A percentile compares a stretch with the other conserved stretches of the same genome.
Evolutionary conservation across 2,888 invertebrate species (phyloP).

Genomic region (Catocala nupta): DNA sequence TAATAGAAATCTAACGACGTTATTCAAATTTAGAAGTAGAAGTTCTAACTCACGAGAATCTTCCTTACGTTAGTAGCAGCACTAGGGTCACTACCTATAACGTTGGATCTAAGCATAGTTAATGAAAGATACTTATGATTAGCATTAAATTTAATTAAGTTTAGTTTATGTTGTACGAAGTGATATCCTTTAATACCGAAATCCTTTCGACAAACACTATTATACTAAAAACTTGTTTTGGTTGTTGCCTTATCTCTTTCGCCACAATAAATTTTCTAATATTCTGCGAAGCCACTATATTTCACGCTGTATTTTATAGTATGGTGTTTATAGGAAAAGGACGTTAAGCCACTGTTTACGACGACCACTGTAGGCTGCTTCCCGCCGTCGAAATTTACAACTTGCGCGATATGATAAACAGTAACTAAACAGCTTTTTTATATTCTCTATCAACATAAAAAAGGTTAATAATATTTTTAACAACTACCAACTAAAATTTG

Average conservation of each 20-base stretch:
- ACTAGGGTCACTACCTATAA: too few relatives aligned
- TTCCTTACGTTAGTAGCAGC: too few relatives aligned
- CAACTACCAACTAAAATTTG: neutral
- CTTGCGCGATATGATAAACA: constrained; percentile 33
- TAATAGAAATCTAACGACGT: too few relatives aligned
- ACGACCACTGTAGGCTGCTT: constrained; percentile 23
- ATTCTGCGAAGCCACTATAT: constrained; percentile 12
- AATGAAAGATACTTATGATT: too few relatives aligned
- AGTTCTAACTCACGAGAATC: too few relatives aligned
- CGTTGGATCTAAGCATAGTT: too few relatives aligned
- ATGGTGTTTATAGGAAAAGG: constrained; percentile 29
- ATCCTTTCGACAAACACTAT: neutral
- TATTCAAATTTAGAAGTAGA: too few relatives aligned
- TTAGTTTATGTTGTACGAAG: too few relatives aligned
- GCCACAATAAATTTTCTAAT: constrained; percentile 5
- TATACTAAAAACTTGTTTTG: constrained; percentile 6
- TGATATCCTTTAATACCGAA: too few relatives aligned
- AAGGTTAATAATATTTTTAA: constrained; percentile 18
- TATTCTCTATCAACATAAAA: constrained; percentile 31
- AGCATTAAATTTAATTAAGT: too few relatives aligned
- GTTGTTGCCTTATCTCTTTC: constrained; percentile 7
- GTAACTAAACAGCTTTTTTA: constrained; percentile 32
- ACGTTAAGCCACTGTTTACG: constrained; percentile 36
- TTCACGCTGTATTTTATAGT: constrained; percentile 26
- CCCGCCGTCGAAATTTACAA: constrained; percentile 38